Base-by-base conservation (phyloP, 2,888 invertebrate genomes). In the Euclidia mi region DNA sequence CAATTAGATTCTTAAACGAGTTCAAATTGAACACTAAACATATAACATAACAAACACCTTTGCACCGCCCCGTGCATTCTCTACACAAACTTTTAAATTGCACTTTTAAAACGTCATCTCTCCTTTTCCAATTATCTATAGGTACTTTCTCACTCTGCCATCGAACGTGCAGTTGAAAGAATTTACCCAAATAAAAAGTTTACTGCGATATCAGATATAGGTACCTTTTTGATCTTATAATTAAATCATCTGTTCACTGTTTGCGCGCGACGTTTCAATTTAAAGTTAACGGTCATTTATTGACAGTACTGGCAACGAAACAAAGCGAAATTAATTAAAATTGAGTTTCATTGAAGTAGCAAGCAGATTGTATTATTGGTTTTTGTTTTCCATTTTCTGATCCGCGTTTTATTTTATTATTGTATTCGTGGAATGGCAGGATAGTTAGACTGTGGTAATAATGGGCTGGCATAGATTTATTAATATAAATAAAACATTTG, bases 151-250 rank as follows among this genome's bases (percentile, higher is more conserved):
- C 56, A 42, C 52, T 69, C 53, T 67, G 51, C 60, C 59, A 53
- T 51, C 61, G 63, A n/a, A n/a, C n/a, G n/a, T 65, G 66, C 65
- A 58, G 57, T 47, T 53, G 37, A 64, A 66, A 48, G 56, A 73
- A 70, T 59, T 57, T 58, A 67, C 59, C 70, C 59, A 73, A 70
- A 73, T 59, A 64, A 73, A 70, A 73, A 67, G 44, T 72, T 66
- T 43, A 10, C 51, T 48, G 56, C 56, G 31, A 51, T 42, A 47
- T 52, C 47, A 51, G 53, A 65, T 66, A 64, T 68, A n/a, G n/a
- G n/a, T n/a, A 46, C 52, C 56, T 55, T 59, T 67, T 52, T 58
- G 61, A 61, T 62, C 56, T 58, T 59, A 65, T 71, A 71, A 71
- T 65, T 71, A 65, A 68, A 65, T 65, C 61, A 65, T 65, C 51